These are phyloP conservation scores for Epizoanthus ramosus DNA, from an alignment of 92 coral and sea anemone genomes.

Conservation along the genomic window DNA sequence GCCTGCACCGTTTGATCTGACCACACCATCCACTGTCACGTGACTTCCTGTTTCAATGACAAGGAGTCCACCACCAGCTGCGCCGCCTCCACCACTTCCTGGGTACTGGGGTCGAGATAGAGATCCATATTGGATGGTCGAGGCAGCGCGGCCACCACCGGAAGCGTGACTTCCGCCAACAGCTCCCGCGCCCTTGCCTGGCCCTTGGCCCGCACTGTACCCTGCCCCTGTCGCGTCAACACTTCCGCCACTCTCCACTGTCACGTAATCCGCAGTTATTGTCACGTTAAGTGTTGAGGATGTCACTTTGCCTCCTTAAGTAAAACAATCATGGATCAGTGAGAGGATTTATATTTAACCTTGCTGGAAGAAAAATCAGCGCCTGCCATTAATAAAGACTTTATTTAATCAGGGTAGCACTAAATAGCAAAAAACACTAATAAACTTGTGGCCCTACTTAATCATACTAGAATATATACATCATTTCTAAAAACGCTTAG, in stretches of 20 bases:
- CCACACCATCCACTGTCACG: constrained; percentile 62
- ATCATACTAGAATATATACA: too few species aligned
- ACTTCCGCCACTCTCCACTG: constrained; percentile 62
- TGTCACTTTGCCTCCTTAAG: constrained; percentile 56
- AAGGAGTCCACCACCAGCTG: constrained; percentile 70
- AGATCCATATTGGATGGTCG: constrained; percentile 60
- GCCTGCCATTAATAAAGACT: too few species aligned
- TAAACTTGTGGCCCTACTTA: too few species aligned
- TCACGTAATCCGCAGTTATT: constrained; percentile 40
- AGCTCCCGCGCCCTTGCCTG: constrained; percentile 62
- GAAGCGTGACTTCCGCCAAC: constrained; percentile 68
- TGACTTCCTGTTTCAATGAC: constrained; percentile 58
- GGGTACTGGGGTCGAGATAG: constrained; percentile 54
- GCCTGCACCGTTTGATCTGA: constrained; percentile 51
- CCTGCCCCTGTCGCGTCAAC: constrained; percentile 66
- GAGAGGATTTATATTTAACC: background rate
- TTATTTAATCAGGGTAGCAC: too few species aligned
- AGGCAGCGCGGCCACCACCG: constrained; percentile 54
- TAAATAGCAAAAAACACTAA: too few species aligned
- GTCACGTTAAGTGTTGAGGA: constrained; percentile 52
- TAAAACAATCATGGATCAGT: background rate
- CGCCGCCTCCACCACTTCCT: constrained; percentile 73
- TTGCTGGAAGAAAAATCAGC: background rate
- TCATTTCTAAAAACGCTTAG: too few species aligned
- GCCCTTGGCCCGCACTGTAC: constrained; percentile 59